phyloP scores from a whole-genome alignment of 2,113 vertebrate species.

The Thryonomys swinderianus region DNA sequence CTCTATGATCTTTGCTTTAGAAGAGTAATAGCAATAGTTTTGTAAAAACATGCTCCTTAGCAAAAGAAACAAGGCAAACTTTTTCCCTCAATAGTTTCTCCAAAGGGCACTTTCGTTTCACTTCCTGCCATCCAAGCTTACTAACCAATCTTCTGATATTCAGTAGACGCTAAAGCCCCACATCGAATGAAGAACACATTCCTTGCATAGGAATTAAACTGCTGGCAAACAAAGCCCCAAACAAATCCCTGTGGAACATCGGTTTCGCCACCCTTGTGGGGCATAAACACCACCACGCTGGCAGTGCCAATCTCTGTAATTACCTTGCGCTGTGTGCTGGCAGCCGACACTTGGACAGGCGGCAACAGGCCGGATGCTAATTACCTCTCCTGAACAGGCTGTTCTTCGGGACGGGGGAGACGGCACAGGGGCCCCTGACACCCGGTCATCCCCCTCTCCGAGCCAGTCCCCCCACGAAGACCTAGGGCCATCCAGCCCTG shows the following conservation, averaged over 20 bases:
- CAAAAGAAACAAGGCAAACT: background rate
- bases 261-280: conserved; percentile 20
- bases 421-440: conserved; percentile 65
- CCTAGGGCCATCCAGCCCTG: background rate
- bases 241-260: background rate
- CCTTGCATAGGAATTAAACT: background rate
- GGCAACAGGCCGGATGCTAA: conserved; percentile 74
- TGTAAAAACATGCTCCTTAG: background rate
- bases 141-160: background rate
- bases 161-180: background rate
- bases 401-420: background rate
- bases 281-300: conserved; percentile 47
- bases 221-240: conserved; percentile 20
- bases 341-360: conserved; percentile 64
- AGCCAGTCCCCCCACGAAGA: conserved; percentile 14
- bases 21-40: background rate
- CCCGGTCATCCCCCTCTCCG: conserved; percentile 66
- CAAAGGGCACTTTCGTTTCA: background rate
- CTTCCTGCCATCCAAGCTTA: background rate
- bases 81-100: background rate
- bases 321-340: conserved; percentile 65
- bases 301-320: conserved; percentile 61
- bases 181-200: background rate
- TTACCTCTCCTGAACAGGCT: conserved; percentile 65
- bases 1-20: background rate